phyloP scores from a whole-genome alignment of 2,888 invertebrate species.

The Parochlus steinenii region DNA sequence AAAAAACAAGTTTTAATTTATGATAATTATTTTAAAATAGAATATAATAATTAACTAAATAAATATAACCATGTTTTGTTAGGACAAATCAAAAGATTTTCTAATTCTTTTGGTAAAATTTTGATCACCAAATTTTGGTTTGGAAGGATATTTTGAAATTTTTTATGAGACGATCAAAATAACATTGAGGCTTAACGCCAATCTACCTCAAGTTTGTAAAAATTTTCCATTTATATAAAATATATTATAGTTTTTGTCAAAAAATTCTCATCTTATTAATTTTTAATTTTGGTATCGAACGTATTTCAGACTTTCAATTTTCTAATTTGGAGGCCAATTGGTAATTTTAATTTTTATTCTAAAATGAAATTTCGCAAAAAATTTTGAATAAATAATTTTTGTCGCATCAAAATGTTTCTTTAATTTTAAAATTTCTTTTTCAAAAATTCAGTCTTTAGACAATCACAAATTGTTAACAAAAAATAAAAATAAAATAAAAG shows the following conservation, averaged over 20 bases:
- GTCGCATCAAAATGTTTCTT: slow-evolving; percentile 13
- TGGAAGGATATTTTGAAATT: too few relatives aligned
- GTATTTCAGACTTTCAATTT: slow-evolving; percentile 16
- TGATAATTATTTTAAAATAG: too few relatives aligned
- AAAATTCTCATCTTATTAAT: slow-evolving; percentile 9
- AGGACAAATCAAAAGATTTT: too few relatives aligned
- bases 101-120: too few relatives aligned
- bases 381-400: slow-evolving; percentile 9
- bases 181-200: too few relatives aligned
- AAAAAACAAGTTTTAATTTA: too few relatives aligned
- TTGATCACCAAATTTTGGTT: too few relatives aligned
- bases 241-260: neutral
- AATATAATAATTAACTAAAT: too few relatives aligned
- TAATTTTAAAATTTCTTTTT: slow-evolving; percentile 13
- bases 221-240: slow-evolving; percentile 1
- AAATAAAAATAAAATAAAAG: slow-evolving; percentile 16
- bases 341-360: slow-evolving; percentile 7
- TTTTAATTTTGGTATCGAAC: slow-evolving; percentile 17
- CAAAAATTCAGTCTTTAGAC: slow-evolving; percentile 22
- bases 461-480: slow-evolving; percentile 22
- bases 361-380: slow-evolving; percentile 10
- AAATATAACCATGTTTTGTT: too few relatives aligned
- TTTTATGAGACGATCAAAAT: too few relatives aligned
- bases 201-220: too few relatives aligned
- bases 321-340: slow-evolving; percentile 17